A percentile compares a stretch with the other conserved stretches of the same genome.
Evolutionary conservation across 2,888 invertebrate species (phyloP).

Genomic region (Tetragonisca angustula): DNA sequence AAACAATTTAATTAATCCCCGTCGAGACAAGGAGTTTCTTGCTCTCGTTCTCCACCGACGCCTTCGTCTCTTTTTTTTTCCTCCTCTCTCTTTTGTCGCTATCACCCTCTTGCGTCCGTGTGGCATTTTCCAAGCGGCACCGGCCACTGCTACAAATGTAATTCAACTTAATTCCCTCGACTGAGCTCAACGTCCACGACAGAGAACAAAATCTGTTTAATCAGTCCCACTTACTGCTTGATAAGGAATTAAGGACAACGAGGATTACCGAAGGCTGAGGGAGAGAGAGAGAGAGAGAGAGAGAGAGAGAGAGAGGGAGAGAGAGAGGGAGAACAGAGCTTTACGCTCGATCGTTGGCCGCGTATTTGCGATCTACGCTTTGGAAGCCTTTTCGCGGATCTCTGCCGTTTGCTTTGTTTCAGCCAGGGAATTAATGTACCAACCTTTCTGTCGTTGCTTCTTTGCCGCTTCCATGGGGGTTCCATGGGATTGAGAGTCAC

Average conservation of each 20-base stretch:
- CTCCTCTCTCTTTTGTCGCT: neutral
- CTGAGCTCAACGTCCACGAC: slow-evolving; percentile 38
- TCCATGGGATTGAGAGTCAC: neutral
- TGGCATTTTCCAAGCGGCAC: slow-evolving; percentile 27
- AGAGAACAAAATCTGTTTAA: slow-evolving; percentile 66
- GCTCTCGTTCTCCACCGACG: neutral
- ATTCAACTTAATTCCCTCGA: slow-evolving; percentile 65
- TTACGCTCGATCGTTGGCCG: slow-evolving; percentile 11
- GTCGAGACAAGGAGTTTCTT: slow-evolving; percentile 17
- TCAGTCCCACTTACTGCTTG: slow-evolving; percentile 66
- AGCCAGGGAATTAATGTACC: slow-evolving; percentile 25
- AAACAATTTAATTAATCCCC: slow-evolving; percentile 70
- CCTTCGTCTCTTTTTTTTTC: neutral
- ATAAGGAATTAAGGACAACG: slow-evolving; percentile 64
- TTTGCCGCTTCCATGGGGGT: neutral
- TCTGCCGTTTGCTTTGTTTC: slow-evolving; percentile 16
- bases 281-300: neutral
- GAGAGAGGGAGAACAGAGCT: slow-evolving; percentile 3
- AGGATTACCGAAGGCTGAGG: slow-evolving; percentile 8
- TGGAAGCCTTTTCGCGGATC: slow-evolving; percentile 11
- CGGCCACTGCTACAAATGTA: slow-evolving; percentile 57
- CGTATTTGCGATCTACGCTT: slow-evolving; percentile 40
- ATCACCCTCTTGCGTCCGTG: neutral
- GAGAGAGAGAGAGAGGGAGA: neutral
- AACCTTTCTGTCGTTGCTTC: neutral